phyloP scores from a whole-genome alignment of 2,797 vertebrate species.

The Prionace glauca region DNA sequence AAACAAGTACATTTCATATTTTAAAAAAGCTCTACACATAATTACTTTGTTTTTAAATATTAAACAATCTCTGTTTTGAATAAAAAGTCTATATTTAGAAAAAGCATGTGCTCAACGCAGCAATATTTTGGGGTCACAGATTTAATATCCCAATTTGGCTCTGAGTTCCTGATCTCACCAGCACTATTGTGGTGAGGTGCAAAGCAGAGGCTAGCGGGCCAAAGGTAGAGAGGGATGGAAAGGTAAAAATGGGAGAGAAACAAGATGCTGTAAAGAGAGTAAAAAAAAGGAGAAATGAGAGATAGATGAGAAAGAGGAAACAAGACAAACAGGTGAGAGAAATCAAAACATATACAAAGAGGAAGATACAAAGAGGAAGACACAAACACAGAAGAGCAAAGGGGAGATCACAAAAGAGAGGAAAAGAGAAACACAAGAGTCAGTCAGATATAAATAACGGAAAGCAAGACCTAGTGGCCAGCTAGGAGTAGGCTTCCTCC shows the following conservation, averaged over 20 bases:
- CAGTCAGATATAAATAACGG: not conserved
- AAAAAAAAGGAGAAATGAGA: not conserved
- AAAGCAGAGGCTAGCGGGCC: not conserved
- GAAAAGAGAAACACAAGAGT: not conserved
- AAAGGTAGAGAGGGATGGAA: not conserved
- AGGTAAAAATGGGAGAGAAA: not conserved
- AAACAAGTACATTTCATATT: not conserved
- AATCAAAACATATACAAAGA: not conserved
- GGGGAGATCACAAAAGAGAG: not conserved
- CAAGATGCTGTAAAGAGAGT: not conserved
- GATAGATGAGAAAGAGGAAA: not conserved
- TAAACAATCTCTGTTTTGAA: not conserved
- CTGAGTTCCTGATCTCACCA: not conserved
- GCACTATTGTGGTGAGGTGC: not conserved
- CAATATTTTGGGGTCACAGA: not conserved
- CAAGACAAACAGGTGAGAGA: not conserved
- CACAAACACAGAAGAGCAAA: not conserved
- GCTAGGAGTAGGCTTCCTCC: not conserved
- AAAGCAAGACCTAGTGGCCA: not conserved
- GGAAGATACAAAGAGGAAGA: not conserved
- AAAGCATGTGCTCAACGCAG: not conserved
- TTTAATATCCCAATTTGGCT: not conserved
- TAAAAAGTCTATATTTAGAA: not conserved
- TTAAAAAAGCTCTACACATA: constrained; percentile 5
- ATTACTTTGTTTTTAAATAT: constrained; percentile 20